A percentile compares a stretch with the other conserved stretches of the same genome.
Evolutionary conservation across 2,888 invertebrate species (phyloP).

Genomic region (Coenonympha arcania): DNA sequence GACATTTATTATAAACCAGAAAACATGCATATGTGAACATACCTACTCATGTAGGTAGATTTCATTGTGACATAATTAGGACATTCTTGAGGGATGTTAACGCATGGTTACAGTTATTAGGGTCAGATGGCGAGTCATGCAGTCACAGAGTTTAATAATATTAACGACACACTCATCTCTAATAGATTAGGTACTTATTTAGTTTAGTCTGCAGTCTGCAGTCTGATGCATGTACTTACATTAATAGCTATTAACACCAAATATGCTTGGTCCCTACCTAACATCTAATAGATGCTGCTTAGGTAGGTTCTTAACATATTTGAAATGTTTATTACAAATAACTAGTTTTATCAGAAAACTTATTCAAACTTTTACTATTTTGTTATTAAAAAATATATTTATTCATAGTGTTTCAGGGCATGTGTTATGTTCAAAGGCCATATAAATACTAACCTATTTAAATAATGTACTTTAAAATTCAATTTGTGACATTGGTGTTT

Average conservation of each 20-base stretch:
- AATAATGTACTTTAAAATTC: no score
- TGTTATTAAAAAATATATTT: no score
- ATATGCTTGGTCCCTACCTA: not conserved
- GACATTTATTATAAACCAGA: not conserved
- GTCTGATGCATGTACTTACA: slow-evolving; percentile 13
- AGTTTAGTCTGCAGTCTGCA: slow-evolving; percentile 7
- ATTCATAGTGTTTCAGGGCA: no score
- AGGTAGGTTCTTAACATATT: not conserved
- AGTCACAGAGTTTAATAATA: slow-evolving; percentile 15
- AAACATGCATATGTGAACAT: not conserved
- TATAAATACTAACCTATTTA: no score
- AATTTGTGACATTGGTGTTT: no score
- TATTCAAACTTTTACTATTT: no score
- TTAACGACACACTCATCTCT: slow-evolving; percentile 15
- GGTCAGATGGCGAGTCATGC: slow-evolving; percentile 12
- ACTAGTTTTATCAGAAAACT: no score
- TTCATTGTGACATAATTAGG: slow-evolving; percentile 6
- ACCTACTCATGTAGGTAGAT: slow-evolving; percentile 6
- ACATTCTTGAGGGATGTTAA: slow-evolving; percentile 4
- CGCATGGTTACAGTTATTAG: slow-evolving; percentile 16
- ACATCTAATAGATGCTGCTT: not conserved
- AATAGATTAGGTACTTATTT: slow-evolving; percentile 12
- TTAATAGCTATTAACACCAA: not conserved
- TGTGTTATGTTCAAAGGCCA: no score
- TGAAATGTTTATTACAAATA: no score